Evolutionary conservation across 2,113 vertebrate genomes (phyloP).

Genomic region (Halichoerus grypus): DNA sequence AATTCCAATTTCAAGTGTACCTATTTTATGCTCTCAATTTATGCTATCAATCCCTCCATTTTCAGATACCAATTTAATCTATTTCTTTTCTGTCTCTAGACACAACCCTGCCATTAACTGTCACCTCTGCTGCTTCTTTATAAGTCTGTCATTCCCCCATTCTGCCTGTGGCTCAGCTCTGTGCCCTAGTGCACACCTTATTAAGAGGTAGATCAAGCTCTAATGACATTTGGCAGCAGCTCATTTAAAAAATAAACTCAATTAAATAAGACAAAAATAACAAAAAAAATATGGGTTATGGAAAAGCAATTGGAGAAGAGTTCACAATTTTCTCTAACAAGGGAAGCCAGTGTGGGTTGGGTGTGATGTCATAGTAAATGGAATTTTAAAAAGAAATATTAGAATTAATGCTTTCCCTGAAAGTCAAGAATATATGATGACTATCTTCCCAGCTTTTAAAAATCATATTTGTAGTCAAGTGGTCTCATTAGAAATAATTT

Average conservation of each 20-base stretch:
- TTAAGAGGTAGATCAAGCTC: conserved; percentile 30
- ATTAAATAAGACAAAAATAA: conserved; percentile 46
- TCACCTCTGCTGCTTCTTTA: background rate
- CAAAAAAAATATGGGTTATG: background rate
- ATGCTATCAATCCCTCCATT: background rate
- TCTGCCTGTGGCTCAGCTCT: background rate
- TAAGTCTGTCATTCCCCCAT: background rate
- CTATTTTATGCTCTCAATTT: background rate
- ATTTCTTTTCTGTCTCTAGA: background rate
- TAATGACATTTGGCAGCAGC: background rate
- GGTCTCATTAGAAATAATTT: background rate
- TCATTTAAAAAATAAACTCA: conserved; percentile 53
- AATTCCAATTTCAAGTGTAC: background rate
- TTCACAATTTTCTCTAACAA: conserved; percentile 39
- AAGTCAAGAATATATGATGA: background rate
- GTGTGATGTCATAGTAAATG: background rate
- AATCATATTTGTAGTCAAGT: background rate
- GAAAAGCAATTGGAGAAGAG: background rate
- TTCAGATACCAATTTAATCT: conserved; percentile 28
- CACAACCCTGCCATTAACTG: background rate
- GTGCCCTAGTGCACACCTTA: background rate
- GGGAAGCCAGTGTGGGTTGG: background rate
- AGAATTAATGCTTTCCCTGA: background rate
- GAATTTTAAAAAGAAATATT: conserved; percentile 32
- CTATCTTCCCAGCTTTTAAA: background rate